Evolutionary conservation across 2,797 vertebrate genomes (phyloP), one percentile per base, ranked within the genome.

Genomic region (Sebastes hubbsi): DNA sequence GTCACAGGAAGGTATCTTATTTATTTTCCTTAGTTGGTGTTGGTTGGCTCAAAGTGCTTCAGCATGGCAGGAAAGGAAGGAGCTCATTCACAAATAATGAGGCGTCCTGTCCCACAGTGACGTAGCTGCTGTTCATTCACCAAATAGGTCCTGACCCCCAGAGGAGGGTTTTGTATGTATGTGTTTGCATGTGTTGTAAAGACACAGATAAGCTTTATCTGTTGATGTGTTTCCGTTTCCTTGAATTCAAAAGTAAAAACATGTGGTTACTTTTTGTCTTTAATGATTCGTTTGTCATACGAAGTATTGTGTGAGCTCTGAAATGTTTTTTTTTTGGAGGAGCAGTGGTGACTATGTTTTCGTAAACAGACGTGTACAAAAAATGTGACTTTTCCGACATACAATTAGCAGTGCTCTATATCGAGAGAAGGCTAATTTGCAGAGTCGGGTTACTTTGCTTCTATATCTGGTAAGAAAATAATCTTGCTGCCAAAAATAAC

Each of bases 31-130:
- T 78, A 71, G 70, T 78, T 84, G 84, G 81, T 85, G 84, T 82
- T 88, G 72, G 85, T 81, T 80, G 84, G 75, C 86, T 83, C 52
- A 93, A 94, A 95, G 91, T 83, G 92, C 85, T 95, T 95, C 93
- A 92, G 89, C 46, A 92, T 93, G 94, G 89, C 78, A 82, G 87
- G 88, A 91, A 91, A 92, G 92, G 92, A 95, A 95, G 89, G 72
- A 90, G 81, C 89, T 92, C 90, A 93, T 95, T 95, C 93, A 94
- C 90, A 91, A 90, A 94, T 95, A 94, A 96, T 94, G 94, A 95
- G 89, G 79, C 88, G 64, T 88, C 79, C 81, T 36, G 81, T 89
- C 59, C 74, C 75, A 42, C 74, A 42, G 85, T 94, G 93, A 95
- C 88, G 85, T 92, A 65, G 89, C 84, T 70, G 75, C 89, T 78